These are phyloP conservation scores for Spea hammondii DNA, from an alignment of 2,797 vertebrate genomes.

Conservation along the genomic window DNA sequence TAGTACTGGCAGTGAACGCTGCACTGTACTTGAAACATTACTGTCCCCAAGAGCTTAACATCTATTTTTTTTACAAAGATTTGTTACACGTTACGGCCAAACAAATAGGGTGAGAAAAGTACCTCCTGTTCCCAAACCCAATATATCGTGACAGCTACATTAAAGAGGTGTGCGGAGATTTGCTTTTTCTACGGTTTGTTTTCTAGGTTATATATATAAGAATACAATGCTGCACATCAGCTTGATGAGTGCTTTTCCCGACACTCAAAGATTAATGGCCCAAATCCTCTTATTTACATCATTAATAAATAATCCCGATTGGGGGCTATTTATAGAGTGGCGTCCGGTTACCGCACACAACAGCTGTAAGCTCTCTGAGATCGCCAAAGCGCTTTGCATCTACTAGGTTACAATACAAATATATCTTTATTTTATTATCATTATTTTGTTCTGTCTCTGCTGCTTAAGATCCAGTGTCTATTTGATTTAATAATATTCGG, in stretches of 20 bases:
- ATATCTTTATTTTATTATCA: no score
- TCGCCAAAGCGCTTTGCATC: neutral
- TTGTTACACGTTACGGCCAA: no score
- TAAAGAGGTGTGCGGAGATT: neutral
- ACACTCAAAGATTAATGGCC: neutral
- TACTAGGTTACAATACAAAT: no score
- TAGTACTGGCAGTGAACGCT: neutral
- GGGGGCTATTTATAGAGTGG: neutral
- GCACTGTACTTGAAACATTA: slow-evolving; percentile 3
- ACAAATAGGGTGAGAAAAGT: no score
- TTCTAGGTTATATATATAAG: no score
- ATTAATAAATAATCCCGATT: neutral
- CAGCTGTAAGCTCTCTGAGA: neutral
- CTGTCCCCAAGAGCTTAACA: neutral
- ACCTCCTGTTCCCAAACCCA: neutral
- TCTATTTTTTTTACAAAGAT: no score
- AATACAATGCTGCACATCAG: no score
- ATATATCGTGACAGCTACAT: neutral
- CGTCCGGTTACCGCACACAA: neutral
- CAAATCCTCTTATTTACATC: slow-evolving; percentile 11
- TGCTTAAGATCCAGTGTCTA: no score
- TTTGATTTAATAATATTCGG: no score
- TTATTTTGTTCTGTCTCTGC: no score
- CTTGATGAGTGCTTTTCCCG: neutral
- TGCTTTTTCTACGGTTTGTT: neutral